Base-by-base conservation (phyloP, 2,888 invertebrate genomes). In the Drosophila percnosoma region DNA sequence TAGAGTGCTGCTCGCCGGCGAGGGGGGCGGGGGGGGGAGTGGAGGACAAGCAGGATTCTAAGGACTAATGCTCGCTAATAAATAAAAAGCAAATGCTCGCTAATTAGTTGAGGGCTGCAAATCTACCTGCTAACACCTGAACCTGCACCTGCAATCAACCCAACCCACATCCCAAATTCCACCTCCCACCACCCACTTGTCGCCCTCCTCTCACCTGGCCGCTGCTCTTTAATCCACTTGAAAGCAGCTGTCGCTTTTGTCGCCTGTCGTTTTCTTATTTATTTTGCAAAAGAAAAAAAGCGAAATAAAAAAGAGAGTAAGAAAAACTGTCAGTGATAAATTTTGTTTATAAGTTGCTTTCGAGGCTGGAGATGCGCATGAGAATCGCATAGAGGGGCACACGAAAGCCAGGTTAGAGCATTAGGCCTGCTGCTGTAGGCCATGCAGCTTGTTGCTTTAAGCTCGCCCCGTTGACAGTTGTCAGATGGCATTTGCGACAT, bases 261-360 rank as follows among this genome's bases (percentile, higher is more conserved):
- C 70, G 51, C 40, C 18, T 68, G 67, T 79, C 70, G 70, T 64
- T 75, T 70, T 54, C 58, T 75, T 80, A 75, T 78, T 78, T 78
- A 71, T 78, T 71, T 70, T 31, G 42, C 29, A 8, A 31, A n/a
- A 36, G 3, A 27, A 27, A 4, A 38, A 29, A 42, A 42, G 10
- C 33, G 10, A 38, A 18, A 27, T 13, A 33, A 69, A 69, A 53
- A 72, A 75, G 27, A 51, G 29, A 11, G 36, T 10, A 33, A 34
- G 18, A 68, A 74, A 52, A 70, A 73, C 64, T 80, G 77, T 68
- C 81, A 71, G 81, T 81, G 78, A 80, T 80, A 81, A 81, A 80
- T 80, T 80, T 81, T 57, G 79, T 77, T 80, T 73, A 77, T 70
- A 81, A 77, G 81, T 75, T 80, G 68, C 49, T 21, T 38, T 29